Evolutionary conservation across 2,797 vertebrate genomes (phyloP).

Genomic region (Rousettus madagascariensis): DNA sequence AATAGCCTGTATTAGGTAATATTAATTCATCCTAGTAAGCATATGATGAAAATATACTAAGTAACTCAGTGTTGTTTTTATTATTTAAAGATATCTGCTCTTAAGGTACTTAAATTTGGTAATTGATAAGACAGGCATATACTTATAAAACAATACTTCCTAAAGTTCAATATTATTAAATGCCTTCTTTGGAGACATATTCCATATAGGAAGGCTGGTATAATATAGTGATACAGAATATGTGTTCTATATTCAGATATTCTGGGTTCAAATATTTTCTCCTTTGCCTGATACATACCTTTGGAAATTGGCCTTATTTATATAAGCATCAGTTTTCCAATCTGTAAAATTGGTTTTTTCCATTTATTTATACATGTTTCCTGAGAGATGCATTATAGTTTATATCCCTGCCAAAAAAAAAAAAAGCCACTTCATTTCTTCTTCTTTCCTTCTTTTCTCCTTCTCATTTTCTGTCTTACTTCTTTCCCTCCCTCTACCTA

Average conservation of each 20-base stretch:
- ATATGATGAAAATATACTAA: background rate
- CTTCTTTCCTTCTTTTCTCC: background rate
- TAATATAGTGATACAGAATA: background rate
- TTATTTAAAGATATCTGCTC: background rate
- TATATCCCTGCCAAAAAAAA: background rate
- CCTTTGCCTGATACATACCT: background rate
- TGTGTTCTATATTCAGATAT: no score
- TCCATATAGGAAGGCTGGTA: rapidly evolving
- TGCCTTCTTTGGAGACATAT: background rate
- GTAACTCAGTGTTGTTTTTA: background rate
- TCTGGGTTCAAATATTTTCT: background rate
- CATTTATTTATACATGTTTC: background rate
- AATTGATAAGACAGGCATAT: background rate
- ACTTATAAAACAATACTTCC: background rate
- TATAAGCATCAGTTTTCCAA: background rate
- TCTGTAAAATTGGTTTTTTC: background rate
- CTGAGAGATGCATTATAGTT: background rate
- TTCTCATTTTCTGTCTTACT: background rate
- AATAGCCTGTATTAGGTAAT: background rate
- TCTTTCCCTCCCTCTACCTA: background rate
- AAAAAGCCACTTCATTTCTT: background rate
- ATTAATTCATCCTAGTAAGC: background rate
- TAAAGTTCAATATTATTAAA: background rate
- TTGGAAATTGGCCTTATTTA: background rate
- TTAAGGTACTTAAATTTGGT: background rate